A percentile compares a stretch with the other conserved stretches of the same genome.
phyloP scores from a whole-genome alignment of 2,113 vertebrate genomes.

The Hippotragus niger region DNA sequence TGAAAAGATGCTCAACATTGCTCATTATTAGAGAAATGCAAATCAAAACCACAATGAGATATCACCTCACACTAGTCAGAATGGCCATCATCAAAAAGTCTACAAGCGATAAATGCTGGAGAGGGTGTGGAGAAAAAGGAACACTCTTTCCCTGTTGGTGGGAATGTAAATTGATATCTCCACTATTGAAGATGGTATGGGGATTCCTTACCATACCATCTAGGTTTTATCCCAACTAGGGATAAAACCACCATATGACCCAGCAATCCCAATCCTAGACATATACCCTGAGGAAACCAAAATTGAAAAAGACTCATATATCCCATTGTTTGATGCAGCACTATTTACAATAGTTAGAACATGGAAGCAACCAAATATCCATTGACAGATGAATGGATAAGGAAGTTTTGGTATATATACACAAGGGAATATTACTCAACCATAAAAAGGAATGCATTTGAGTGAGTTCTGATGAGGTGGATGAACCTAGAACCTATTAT shows the following conservation, averaged over 20 bases:
- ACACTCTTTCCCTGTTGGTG: background rate
- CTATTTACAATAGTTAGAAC: background rate
- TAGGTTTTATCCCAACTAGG: background rate
- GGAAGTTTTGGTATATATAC: background rate
- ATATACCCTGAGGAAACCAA: background rate
- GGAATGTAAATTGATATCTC: background rate
- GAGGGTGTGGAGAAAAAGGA: background rate
- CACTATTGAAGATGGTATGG: background rate
- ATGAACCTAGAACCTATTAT: background rate
- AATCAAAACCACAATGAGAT: background rate
- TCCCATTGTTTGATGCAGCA: background rate
- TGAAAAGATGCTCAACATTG: background rate
- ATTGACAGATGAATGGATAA: background rate
- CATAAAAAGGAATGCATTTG: background rate
- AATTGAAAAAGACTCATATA: background rate
- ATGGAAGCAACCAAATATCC: background rate
- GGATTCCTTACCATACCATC: background rate
- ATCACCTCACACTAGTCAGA: background rate
- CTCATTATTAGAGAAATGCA: background rate
- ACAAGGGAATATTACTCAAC: background rate
- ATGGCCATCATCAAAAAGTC: background rate
- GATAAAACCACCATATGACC: background rate
- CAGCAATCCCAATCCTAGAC: background rate
- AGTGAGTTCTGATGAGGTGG: background rate
- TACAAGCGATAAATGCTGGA: background rate